Evolutionary conservation across 2,888 invertebrate genomes (phyloP), one percentile per base, ranked within the genome.

Genomic region (Erebia ligea): DNA sequence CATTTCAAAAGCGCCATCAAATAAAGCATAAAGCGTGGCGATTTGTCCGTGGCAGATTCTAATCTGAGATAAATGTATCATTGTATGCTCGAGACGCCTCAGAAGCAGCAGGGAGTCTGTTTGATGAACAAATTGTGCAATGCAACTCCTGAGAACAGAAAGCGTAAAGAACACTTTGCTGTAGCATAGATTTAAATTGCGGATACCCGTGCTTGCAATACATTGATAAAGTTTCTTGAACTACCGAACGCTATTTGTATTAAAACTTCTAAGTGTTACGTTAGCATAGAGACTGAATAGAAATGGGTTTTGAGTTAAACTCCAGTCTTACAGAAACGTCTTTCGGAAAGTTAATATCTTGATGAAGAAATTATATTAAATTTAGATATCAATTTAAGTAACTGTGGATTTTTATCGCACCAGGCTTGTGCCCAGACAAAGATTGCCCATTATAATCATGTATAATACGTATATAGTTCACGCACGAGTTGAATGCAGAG

Each of bases 41-140:
- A 90, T 89, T 89, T 88, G 87, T 89, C 84, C 79, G 73, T 80
- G 79, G 83, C 86, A 85, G 88, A 90, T 90, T 86, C 84, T 84
- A 88, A 89, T 89, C 87, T 85, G 52, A 81, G 82, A 84, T 83
- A 82, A 86, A 88, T 89, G 84, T 84, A 83, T 87, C 87, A 85
- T 85, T 86, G 85, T 82, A 68, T 62, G 70, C 76, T 71, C 70
- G 77, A 77, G 74, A 78, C 77, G 77, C 63, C 67, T 74, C 67
- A 21, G 52, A 52, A 66, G 66, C 66, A 56, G 61, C 61, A 52
- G 66, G 68, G 68, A 71, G 73, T 71, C 70, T 57, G 19, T 21
- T 50, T 63, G 65, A 66, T 25, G 45, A 50, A 10, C 50, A 57
- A 68, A 56, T 52, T 42, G 48, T 19, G 50, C 17, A 61, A 59